These are phyloP conservation scores for Tanypteryx hageni DNA, from an alignment of 2,888 invertebrate species.

Conservation along the genomic window DNA sequence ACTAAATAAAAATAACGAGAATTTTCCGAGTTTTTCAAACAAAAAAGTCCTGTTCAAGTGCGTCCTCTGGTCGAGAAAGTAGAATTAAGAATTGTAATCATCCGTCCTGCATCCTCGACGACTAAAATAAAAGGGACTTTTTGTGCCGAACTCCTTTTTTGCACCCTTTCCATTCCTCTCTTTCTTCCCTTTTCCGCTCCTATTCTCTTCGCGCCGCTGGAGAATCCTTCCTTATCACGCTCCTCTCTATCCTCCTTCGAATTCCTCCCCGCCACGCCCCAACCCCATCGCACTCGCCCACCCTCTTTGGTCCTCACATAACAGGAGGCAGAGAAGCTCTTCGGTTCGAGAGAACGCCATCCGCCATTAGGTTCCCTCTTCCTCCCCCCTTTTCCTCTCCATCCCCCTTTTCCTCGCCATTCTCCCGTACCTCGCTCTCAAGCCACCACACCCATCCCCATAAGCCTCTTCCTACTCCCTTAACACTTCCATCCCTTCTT, in stretches of 20 bases:
- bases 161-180: neutral
- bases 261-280: neutral
- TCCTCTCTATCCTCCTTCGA: neutral
- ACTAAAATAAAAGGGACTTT: too few species aligned
- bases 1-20: too few species aligned
- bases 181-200: neutral
- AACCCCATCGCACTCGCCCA: neutral
- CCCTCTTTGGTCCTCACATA: conserved; percentile 20
- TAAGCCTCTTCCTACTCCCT: too few species aligned
- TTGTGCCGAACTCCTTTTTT: too few species aligned
- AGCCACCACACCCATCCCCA: too few species aligned
- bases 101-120: too few species aligned
- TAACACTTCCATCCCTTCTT: too few species aligned
- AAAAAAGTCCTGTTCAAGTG: too few species aligned
- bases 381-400: neutral
- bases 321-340: conserved; percentile 2
- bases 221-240: too few species aligned
- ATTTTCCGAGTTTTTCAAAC: too few species aligned
- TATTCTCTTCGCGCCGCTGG: neutral
- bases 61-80: too few species aligned
- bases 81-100: too few species aligned
- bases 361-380: neutral
- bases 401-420: neutral
- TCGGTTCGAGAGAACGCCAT: conserved; percentile 43
- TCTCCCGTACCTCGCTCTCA: neutral